Evolutionary conservation across 2,797 vertebrate species (phyloP).

Genomic region (Acrossocheilus wenchowensis): DNA sequence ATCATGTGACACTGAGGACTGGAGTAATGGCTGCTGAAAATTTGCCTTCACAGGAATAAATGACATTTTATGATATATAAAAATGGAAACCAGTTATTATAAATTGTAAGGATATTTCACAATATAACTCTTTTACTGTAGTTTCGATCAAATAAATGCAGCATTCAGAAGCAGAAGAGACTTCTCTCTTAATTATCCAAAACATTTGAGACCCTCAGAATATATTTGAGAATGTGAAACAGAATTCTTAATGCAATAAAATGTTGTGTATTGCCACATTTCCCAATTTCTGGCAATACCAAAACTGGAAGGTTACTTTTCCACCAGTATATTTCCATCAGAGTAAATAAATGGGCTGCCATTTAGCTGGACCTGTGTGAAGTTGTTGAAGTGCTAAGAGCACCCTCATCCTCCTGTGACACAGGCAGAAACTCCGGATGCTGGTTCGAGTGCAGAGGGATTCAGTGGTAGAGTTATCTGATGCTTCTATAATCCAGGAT

Average conservation of each 20-base stretch:
- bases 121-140: neutral
- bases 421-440: neutral
- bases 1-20: neutral
- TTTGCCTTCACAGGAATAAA: neutral
- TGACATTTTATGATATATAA: neutral
- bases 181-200: neutral
- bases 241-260: neutral
- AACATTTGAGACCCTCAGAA: no score
- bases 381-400: slow-evolving; percentile 1
- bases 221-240: neutral
- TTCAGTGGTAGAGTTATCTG: neutral
- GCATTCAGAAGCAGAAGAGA: neutral
- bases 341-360: neutral
- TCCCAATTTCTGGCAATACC: neutral
- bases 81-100: neutral
- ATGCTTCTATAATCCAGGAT: neutral
- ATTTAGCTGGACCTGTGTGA: slow-evolving; percentile 3
- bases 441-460: neutral
- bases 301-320: neutral
- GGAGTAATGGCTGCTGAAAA: neutral
- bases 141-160: neutral
- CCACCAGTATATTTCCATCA: neutral
- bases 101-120: neutral
- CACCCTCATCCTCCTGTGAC: neutral
- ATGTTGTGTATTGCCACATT: no score